Percentiles rank a stretch among this genome's conserved stretches.
Conservation (phyloP, 2,888 invertebrate genomes). For the Agrochola circellaris region DNA sequence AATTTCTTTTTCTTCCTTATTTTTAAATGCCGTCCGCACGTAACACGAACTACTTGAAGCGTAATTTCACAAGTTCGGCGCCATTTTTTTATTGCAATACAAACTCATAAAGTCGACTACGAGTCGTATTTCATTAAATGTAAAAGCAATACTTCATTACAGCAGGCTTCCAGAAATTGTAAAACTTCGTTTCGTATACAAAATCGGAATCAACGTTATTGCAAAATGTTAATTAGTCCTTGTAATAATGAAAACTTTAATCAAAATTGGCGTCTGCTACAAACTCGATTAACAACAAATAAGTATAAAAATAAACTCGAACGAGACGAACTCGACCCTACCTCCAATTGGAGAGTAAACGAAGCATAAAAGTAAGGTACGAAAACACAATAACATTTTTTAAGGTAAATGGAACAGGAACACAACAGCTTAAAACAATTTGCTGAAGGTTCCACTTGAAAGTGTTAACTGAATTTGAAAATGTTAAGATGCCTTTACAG, state of each 20-base stretch:
- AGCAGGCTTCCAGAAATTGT: constrained; percentile 42
- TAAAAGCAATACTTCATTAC: constrained; percentile 58
- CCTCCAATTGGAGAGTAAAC: constrained; percentile 72
- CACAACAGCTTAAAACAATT: constrained; percentile 78
- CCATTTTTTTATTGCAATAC: constrained; percentile 57
- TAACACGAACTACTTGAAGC: constrained; percentile 73
- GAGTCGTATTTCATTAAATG: constrained; percentile 45
- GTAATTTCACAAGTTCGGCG: constrained; percentile 72
- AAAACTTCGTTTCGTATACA: constrained; percentile 40
- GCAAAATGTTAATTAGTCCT: constrained; percentile 64
- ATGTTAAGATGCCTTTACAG: constrained; percentile 70
- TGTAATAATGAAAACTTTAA: constrained; percentile 66
- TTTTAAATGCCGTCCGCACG: constrained; percentile 75
- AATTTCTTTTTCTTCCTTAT: constrained; percentile 79
- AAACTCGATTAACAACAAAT: constrained; percentile 68
- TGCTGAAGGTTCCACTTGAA: constrained; percentile 79
- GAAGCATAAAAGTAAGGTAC: constrained; percentile 74
- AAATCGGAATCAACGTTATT: constrained; percentile 46
- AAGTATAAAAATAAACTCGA: constrained; percentile 72
- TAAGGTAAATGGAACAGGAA: constrained; percentile 80
- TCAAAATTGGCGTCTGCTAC: constrained; percentile 66
- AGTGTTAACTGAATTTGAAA: constrained; percentile 85
- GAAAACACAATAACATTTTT: constrained; percentile 81
- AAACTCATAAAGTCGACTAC: constrained; percentile 28
- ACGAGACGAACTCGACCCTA: constrained; percentile 67